These are phyloP conservation scores for Ptychadena robeensis DNA, from an alignment of 2,797 vertebrate genomes.

Conservation along the genomic window DNA sequence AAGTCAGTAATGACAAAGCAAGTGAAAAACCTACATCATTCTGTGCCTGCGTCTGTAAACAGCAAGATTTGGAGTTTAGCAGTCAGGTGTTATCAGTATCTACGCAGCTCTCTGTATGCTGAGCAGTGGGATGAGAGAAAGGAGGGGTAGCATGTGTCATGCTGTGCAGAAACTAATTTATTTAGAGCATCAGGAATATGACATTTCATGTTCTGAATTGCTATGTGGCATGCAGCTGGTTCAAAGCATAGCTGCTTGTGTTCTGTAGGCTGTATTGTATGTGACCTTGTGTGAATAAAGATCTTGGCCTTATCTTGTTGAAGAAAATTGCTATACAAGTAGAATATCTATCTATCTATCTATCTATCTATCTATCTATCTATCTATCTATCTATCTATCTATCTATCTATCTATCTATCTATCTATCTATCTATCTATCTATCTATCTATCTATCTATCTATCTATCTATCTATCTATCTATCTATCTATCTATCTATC, in stretches of 20 bases:
- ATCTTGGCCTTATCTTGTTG: background rate
- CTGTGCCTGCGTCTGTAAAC: background rate
- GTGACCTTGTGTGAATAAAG: background rate
- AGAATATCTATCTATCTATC: background rate
- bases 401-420: too few relatives aligned
- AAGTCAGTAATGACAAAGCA: background rate
- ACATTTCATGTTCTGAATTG: slow-evolving; percentile 26
- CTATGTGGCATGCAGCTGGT: slow-evolving; percentile 9
- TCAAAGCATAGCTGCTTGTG: background rate
- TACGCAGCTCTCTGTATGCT: background rate
- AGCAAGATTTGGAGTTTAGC: background rate
- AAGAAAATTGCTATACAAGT: background rate
- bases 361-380: too few relatives aligned
- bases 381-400: background rate
- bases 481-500: too few relatives aligned
- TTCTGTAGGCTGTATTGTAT: background rate
- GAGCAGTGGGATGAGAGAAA: background rate
- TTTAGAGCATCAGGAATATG: slow-evolving; percentile 9
- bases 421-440: too few relatives aligned
- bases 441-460: too few relatives aligned
- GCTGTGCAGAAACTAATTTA: slow-evolving; percentile 19
- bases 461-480: too few relatives aligned
- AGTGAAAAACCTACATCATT: background rate
- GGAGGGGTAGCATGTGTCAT: slow-evolving; percentile 14
- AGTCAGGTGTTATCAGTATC: background rate